phyloP scores from a whole-genome alignment of 2,797 vertebrate genomes.

The Gastrophryne carolinensis region DNA sequence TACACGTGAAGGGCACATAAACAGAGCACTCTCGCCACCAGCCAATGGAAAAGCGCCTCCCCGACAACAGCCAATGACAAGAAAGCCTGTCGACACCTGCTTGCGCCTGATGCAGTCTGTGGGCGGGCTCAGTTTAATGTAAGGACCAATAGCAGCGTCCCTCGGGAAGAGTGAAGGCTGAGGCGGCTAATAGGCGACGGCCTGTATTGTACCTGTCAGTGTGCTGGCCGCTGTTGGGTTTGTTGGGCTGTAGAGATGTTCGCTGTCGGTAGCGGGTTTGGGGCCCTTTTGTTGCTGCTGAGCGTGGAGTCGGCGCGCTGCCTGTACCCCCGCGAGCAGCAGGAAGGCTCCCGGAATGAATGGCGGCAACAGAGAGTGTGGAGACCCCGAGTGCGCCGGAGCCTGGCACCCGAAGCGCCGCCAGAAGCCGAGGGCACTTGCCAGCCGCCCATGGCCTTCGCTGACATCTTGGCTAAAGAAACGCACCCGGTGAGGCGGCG shows the following conservation, averaged over 20 bases:
- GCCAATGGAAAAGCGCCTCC: not conserved
- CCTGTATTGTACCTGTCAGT: slow-evolving; percentile 19
- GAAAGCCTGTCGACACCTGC: not conserved
- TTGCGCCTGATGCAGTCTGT: not conserved
- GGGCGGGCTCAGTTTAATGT: not conserved
- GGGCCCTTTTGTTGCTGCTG: slow-evolving; percentile 7
- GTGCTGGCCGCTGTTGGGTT: slow-evolving; percentile 20
- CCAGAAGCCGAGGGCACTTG: slow-evolving; percentile 65
- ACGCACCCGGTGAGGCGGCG: slow-evolving; percentile 87
- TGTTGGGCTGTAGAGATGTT: slow-evolving; percentile 19
- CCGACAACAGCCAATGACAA: not conserved
- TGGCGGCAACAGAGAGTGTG: slow-evolving; percentile 26
- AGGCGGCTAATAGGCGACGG: not conserved
- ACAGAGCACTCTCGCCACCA: too few relatives aligned
- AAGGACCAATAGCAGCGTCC: not conserved
- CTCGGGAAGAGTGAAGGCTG: not conserved
- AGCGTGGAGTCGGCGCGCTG: not conserved
- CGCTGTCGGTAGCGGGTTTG: slow-evolving; percentile 18
- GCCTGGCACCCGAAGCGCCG: not conserved
- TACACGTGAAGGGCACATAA: too few relatives aligned
- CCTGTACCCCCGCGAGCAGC: not conserved
- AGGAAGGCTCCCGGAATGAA: not conserved
- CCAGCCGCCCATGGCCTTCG: slow-evolving; percentile 63
- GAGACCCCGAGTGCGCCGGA: slow-evolving; percentile 54
- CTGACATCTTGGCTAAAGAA: slow-evolving; percentile 74